phyloP scores from a whole-genome alignment of 2,888 invertebrate genomes.

The Amiota mariae region DNA sequence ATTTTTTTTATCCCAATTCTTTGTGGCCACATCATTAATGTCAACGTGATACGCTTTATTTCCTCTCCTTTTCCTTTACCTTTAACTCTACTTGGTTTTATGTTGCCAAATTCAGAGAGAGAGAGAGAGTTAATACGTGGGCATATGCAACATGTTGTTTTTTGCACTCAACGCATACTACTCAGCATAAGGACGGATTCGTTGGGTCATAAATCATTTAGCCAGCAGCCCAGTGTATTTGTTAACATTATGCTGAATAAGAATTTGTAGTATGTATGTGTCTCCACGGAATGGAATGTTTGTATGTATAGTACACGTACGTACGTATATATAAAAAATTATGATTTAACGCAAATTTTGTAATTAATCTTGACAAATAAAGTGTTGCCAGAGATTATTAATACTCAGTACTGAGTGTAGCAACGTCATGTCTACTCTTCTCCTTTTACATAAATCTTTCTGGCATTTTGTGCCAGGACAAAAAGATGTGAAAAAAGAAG shows the following conservation, averaged over 20 bases:
- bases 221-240: not conserved
- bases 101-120: not conserved
- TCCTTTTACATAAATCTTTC: constrained; percentile 48
- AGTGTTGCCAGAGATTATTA: constrained; percentile 43
- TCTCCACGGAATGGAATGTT: not conserved
- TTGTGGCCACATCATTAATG: constrained; percentile 47
- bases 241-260: no score
- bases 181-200: not conserved
- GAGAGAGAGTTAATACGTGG: constrained; percentile 1
- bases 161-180: not conserved
- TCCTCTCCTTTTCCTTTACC: not conserved
- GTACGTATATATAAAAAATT: constrained; percentile 53
- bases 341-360: constrained; percentile 65
- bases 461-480: constrained; percentile 46
- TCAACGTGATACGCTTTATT: constrained; percentile 41
- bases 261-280: no score
- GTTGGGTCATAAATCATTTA: constrained; percentile 26
- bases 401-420: constrained; percentile 2
- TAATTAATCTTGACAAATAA: constrained; percentile 66
- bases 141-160: constrained; percentile 10
- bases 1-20: not conserved
- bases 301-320: not conserved
- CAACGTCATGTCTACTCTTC: no score
- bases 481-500: constrained; percentile 1
- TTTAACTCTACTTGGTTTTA: not conserved